Percentiles rank a stretch among this genome's conserved stretches.
Conservation (phyloP, 2,113 vertebrate genomes). For the Tretioscincus oriximinensis region DNA sequence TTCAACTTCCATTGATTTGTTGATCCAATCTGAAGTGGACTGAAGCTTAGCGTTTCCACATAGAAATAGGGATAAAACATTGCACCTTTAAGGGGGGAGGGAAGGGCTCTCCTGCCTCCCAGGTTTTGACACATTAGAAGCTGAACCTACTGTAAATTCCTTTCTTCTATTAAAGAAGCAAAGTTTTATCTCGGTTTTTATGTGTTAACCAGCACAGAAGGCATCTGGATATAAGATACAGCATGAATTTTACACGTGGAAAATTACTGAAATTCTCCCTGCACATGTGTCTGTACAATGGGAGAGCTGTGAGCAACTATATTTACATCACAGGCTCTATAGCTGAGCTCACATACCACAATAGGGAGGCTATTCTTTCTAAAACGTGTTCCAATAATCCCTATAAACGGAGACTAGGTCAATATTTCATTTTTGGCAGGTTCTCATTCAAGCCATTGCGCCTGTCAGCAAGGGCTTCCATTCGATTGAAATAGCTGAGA, state of each 20-base stretch:
- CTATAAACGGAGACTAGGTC: not conserved
- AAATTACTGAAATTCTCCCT: not conserved
- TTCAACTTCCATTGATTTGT: too few relatives aligned
- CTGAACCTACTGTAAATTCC: too few relatives aligned
- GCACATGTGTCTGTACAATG: not conserved
- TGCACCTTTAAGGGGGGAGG: too few relatives aligned
- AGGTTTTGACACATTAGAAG: too few relatives aligned
- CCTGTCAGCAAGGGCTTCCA: conserved; percentile 18
- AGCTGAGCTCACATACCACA: not conserved
- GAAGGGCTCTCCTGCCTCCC: too few relatives aligned
- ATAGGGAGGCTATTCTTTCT: conserved; percentile 24
- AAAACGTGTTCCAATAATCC: conserved; percentile 1
- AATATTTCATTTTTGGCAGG: conserved; percentile 41
- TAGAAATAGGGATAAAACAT: too few relatives aligned
- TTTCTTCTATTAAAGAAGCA: too few relatives aligned
- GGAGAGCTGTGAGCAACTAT: not conserved
- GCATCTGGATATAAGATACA: not conserved
- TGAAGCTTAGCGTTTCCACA: too few relatives aligned
- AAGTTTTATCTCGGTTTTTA: too few relatives aligned
- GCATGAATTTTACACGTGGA: not conserved
- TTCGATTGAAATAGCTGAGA: conserved; percentile 15
- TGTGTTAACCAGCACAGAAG: not conserved
- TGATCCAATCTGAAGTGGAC: too few relatives aligned
- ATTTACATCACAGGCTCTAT: not conserved
- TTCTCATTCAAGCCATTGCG: conserved; percentile 41